Percentiles rank a stretch among this genome's conserved stretches.
phyloP scores from a whole-genome alignment of 92 coral and sea anemone genomes.

The Metridium senile region DNA sequence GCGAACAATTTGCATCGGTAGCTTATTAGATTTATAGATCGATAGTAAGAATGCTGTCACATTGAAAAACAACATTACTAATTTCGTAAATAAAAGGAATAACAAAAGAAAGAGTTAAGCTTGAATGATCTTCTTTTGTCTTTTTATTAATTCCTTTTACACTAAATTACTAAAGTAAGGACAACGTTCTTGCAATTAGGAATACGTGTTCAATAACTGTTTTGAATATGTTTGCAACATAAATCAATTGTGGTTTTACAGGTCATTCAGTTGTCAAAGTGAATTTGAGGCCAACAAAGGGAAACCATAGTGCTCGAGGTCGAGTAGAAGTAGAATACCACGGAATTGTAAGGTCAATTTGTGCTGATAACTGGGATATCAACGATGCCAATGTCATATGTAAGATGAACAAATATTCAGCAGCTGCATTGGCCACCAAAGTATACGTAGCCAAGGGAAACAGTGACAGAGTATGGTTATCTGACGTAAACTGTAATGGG shows the following conservation, averaged over 20 bases:
- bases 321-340: conserved; percentile 1
- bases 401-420: background rate
- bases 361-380: conserved; percentile 12
- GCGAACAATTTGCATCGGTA: no score
- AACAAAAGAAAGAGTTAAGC: no score
- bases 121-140: no score
- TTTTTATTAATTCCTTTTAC: no score
- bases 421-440: conserved; percentile 11
- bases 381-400: conserved; percentile 20
- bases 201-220: no score
- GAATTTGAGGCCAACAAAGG: background rate
- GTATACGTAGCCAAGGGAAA: background rate
- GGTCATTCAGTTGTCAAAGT: background rate
- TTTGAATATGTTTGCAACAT: no score
- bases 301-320: background rate
- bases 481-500: conserved; percentile 4
- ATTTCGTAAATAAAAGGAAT: no score
- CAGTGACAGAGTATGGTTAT: conserved; percentile 3
- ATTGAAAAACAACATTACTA: no score
- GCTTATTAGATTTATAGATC: no score
- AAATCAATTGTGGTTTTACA: background rate
- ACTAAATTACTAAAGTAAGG: no score
- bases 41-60: no score
- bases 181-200: no score
- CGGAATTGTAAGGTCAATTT: background rate